These are phyloP conservation scores for Mus caroli DNA, from an alignment of 2,797 vertebrate genomes.

Conservation along the genomic window DNA sequence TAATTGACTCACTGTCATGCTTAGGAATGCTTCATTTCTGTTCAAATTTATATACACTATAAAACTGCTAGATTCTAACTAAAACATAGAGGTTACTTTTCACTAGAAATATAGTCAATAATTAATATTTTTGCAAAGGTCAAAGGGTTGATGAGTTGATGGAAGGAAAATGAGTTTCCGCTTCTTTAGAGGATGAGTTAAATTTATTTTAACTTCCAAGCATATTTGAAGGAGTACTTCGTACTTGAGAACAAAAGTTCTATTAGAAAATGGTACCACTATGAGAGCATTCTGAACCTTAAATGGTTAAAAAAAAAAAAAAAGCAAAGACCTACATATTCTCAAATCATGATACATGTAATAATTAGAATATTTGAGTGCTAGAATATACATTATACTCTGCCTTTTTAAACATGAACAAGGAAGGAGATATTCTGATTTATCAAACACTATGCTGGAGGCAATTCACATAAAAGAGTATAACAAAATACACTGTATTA, in stretches of 20 bases:
- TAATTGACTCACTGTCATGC: constrained; percentile 31
- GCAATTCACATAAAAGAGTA: not conserved
- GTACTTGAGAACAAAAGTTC: constrained; percentile 11
- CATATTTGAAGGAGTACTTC: not conserved
- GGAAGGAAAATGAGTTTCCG: not conserved
- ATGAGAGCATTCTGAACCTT: not conserved
- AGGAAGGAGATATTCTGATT: not conserved
- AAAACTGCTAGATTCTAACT: constrained; percentile 61
- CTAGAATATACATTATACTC: not conserved
- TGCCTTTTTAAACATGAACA: not conserved
- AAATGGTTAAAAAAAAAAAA: not conserved
- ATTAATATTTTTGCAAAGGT: constrained; percentile 59
- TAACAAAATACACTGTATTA: not conserved
- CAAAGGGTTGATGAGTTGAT: not conserved
- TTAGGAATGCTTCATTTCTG: constrained; percentile 63
- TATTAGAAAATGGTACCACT: constrained; percentile 50
- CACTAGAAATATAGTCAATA: constrained; percentile 42
- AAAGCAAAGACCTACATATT: not conserved
- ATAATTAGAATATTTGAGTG: not conserved
- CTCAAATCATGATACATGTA: not conserved
- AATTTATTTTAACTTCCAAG: constrained; percentile 54
- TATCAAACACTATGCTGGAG: not conserved
- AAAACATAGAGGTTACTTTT: constrained; percentile 54
- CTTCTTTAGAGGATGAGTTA: constrained; percentile 54
- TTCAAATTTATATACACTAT: constrained; percentile 47